These are phyloP conservation scores for Heliocidaris erythrogramma DNA, from an alignment of 35 echinoderm and acorn worm species.

Conservation along the genomic window DNA sequence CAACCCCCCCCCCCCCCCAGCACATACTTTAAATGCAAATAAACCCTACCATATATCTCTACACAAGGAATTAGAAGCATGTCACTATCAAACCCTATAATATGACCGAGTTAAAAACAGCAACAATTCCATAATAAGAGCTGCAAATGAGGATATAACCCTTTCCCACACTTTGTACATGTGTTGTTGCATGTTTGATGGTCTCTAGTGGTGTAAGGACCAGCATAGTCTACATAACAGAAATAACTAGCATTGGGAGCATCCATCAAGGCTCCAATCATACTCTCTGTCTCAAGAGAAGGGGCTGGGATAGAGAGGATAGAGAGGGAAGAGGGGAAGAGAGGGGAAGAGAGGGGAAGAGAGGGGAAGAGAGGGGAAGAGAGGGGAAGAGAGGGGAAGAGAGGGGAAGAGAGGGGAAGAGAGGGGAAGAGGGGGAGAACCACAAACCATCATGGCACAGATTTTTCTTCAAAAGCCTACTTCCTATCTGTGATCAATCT, in stretches of 20 bases:
- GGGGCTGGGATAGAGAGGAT: neutral
- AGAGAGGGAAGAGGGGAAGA: neutral
- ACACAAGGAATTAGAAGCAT: neutral
- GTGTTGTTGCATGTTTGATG: neutral
- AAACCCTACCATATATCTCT: neutral
- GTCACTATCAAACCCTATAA: neutral
- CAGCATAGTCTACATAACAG: conserved; percentile 2
- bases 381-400: neutral
- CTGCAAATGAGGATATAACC: neutral
- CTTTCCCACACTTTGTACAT: neutral
- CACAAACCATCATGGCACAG: neutral
- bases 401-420: neutral
- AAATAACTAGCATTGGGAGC: conserved; percentile 2
- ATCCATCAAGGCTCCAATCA: neutral
- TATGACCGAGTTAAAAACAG: neutral
- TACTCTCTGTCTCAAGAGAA: neutral
- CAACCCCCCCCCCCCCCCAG: no score
- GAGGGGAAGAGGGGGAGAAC: neutral
- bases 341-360: neutral
- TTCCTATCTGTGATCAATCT: neutral
- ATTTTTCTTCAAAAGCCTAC: neutral
- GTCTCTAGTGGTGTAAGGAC: conserved; percentile 8
- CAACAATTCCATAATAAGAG: neutral
- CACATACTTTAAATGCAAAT: neutral
- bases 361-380: neutral